phyloP scores from a whole-genome alignment of 2,113 vertebrate genomes.

The Perccottus glenii region DNA sequence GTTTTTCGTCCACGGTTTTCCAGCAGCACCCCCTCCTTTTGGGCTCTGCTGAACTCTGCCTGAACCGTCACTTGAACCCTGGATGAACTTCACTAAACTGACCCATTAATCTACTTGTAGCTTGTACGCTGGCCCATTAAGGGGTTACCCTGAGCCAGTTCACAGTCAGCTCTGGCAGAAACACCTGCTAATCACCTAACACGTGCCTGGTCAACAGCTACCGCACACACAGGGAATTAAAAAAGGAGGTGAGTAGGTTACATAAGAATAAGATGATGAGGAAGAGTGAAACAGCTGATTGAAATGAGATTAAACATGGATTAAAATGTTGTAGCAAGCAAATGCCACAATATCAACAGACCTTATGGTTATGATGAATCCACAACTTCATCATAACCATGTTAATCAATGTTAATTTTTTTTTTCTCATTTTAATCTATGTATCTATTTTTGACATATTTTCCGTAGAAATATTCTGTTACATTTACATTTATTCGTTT shows the following conservation, averaged over 20 bases:
- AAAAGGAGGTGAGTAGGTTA: not conserved
- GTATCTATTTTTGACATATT: no score
- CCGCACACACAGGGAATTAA: constrained; percentile 3
- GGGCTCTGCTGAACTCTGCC: constrained; percentile 58
- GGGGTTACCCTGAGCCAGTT: constrained; percentile 11
- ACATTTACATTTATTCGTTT: no score
- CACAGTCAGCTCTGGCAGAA: constrained; percentile 6
- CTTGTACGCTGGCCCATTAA: constrained; percentile 22
- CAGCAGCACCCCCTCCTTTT: constrained; percentile 24
- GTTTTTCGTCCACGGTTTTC: constrained; percentile 3
- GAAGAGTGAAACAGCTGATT: not conserved
- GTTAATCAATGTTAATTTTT: no score
- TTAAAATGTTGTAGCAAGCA: no score
- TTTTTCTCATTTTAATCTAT: no score
- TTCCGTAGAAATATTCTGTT: no score
- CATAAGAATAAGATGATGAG: not conserved
- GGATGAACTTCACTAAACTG: constrained; percentile 65
- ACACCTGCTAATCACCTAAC: constrained; percentile 23
- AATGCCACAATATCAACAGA: no score
- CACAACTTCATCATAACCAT: no score
- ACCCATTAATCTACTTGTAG: constrained; percentile 69
- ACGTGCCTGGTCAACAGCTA: not conserved
- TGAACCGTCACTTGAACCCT: constrained; percentile 71
- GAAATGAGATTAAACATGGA: no score
- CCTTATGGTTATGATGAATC: no score